Conservation (phyloP, 1,140 invertebrate genomes). For the Condylostylus longicornis region DNA sequence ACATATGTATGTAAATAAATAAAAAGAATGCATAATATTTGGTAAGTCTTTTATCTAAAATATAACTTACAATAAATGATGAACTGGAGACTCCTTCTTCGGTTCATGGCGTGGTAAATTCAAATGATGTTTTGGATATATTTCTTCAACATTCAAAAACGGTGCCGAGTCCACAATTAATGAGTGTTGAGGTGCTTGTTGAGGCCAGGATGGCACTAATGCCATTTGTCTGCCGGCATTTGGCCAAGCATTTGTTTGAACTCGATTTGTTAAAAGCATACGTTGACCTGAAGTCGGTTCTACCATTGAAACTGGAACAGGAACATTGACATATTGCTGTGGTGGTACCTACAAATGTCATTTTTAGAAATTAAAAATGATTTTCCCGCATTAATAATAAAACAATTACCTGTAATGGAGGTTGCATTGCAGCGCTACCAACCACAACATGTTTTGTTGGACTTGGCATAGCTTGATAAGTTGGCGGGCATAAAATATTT, state of each 20-base stretch:
- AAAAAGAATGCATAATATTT: no score
- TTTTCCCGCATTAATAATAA: no score
- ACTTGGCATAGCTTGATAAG: constrained; percentile 67
- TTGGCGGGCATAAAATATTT: constrained; percentile 74
- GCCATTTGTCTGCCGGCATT: constrained; percentile 63
- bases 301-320: constrained; percentile 73
- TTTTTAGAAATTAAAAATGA: background rate
- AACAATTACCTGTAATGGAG: constrained; percentile 30
- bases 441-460: constrained; percentile 83
- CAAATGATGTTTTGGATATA: constrained; percentile 32
- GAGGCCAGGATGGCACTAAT: constrained; percentile 78
- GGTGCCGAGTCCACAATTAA: constrained; percentile 65
- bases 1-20: no score
- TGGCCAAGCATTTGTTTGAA: constrained; percentile 64
- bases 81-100: constrained; percentile 32
- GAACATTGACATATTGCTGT: constrained; percentile 62
- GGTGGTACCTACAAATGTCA: constrained; percentile 43
- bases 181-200: constrained; percentile 61
- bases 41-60: no score
- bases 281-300: constrained; percentile 50
- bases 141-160: constrained; percentile 45
- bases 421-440: constrained; percentile 50
- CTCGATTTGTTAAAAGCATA: constrained; percentile 56
- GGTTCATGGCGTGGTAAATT: constrained; percentile 31
- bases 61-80: constrained; percentile 31